These are phyloP conservation scores for Tympanoctomys barrerae DNA, from an alignment of 2,797 vertebrate genomes.

Conservation along the genomic window DNA sequence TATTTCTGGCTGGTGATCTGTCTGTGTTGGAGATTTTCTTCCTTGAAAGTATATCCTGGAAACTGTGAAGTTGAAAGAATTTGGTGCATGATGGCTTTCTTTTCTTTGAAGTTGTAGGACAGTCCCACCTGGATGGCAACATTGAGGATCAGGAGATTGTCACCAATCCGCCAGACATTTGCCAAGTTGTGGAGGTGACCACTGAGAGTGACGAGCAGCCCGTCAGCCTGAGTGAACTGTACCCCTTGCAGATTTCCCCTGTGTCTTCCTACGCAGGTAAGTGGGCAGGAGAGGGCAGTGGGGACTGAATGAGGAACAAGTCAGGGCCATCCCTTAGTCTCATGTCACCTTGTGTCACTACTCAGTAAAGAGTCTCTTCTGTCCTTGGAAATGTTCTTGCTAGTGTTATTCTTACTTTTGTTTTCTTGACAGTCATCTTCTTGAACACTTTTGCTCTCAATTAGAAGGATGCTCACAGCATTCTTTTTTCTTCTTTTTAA, in stretches of 20 bases:
- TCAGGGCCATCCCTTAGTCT: neutral
- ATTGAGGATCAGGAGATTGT: constrained; percentile 94
- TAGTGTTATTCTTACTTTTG: neutral
- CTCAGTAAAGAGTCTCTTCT: neutral
- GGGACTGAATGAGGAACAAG: neutral
- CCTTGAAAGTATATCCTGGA: neutral
- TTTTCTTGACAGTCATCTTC: neutral
- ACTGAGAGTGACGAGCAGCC: constrained; percentile 98
- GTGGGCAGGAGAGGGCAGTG: constrained; percentile 27
- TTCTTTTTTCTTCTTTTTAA: neutral
- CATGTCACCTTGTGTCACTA: neutral
- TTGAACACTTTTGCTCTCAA: neutral
- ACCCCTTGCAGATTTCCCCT: constrained; percentile 98
- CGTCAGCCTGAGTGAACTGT: constrained; percentile 95
- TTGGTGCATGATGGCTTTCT: constrained; percentile 52
- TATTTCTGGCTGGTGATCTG: neutral
- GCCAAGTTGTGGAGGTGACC: constrained; percentile 98
- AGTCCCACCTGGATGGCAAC: constrained; percentile 86
- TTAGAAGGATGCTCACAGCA: neutral
- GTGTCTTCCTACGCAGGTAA: constrained; percentile 96
- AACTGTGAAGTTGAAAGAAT: neutral
- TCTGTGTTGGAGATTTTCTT: neutral
- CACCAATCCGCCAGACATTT: constrained; percentile 96
- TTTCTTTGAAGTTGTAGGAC: constrained; percentile 87
- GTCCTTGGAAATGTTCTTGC: neutral